A percentile compares a stretch with the other conserved stretches of the same genome.
Conservation (phyloP, 2,113 vertebrate species). For the Vimba vimba region DNA sequence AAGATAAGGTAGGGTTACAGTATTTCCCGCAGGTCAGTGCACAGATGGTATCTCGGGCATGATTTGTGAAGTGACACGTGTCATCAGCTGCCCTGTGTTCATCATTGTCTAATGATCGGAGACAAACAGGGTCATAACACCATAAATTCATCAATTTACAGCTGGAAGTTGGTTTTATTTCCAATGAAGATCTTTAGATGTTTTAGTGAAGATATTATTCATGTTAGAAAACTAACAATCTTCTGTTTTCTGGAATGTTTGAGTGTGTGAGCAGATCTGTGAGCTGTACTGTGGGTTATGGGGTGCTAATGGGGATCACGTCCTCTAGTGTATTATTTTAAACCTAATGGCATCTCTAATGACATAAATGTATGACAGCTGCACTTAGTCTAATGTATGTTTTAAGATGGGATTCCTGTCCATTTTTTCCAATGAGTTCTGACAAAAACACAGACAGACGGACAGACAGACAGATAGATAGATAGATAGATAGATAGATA, state of each 20-base stretch:
- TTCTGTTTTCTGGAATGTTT: neutral
- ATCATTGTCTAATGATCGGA: neutral
- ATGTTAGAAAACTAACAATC: neutral
- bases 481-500: no score
- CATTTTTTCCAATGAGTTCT: neutral
- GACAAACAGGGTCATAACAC: conserved; percentile 5
- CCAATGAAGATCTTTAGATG: neutral
- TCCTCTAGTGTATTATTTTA: neutral
- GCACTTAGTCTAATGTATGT: neutral
- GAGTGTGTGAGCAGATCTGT: neutral
- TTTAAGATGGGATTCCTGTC: neutral
- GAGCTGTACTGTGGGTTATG: neutral
- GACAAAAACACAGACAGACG: neutral
- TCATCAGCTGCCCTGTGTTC: conserved; percentile 44
- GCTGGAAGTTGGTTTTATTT: neutral
- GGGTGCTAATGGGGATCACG: neutral
- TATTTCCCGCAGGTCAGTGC: neutral
- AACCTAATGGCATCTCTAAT: neutral
- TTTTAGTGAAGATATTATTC: neutral
- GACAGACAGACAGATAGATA: no score
- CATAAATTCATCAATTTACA: neutral
- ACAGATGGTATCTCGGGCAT: conserved; percentile 34
- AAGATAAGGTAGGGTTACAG: conserved; percentile 38
- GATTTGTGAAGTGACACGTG: conserved; percentile 50
- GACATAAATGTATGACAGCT: neutral